Conservation (phyloP, 2,797 vertebrate species). For the Dendrocincla fuliginosa region DNA sequence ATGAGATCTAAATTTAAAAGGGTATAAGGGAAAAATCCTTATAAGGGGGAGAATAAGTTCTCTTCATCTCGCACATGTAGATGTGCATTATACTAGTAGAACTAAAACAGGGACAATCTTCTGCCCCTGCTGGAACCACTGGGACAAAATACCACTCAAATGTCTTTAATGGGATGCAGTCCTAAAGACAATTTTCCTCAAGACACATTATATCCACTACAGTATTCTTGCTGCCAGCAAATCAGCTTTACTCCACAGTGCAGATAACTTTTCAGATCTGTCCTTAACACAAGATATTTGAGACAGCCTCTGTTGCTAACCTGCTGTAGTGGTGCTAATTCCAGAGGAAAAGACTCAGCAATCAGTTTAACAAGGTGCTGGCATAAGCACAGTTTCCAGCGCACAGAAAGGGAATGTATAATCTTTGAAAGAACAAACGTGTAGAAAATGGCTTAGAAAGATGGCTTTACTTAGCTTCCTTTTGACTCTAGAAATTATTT, state of each 20-base stretch:
- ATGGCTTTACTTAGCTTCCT: neutral
- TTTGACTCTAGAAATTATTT: neutral
- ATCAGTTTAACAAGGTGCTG: slow-evolving; percentile 64
- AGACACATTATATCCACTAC: slow-evolving; percentile 55
- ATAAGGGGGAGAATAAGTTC: neutral
- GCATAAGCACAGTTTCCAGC: slow-evolving; percentile 63
- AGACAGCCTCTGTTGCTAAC: slow-evolving; percentile 67
- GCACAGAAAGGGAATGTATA: slow-evolving; percentile 11
- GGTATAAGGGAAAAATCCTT: neutral
- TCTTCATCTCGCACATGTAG: neutral
- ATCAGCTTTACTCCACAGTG: slow-evolving; percentile 59
- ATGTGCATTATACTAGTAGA: neutral
- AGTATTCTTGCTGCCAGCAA: slow-evolving; percentile 61
- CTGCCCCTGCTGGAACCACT: neutral
- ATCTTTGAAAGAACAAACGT: slow-evolving; percentile 10
- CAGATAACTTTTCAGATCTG: slow-evolving; percentile 74
- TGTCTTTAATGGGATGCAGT: slow-evolving; percentile 6
- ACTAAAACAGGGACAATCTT: neutral
- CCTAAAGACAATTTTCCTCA: slow-evolving; percentile 47
- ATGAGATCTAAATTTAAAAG: neutral
- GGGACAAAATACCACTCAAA: neutral
- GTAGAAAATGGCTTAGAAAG: neutral
- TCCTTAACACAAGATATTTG: slow-evolving; percentile 73
- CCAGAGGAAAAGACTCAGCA: slow-evolving; percentile 60
- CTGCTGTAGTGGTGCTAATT: slow-evolving; percentile 63